phyloP scores from a whole-genome alignment of 2,888 invertebrate genomes.

The Sesia apiformis region DNA sequence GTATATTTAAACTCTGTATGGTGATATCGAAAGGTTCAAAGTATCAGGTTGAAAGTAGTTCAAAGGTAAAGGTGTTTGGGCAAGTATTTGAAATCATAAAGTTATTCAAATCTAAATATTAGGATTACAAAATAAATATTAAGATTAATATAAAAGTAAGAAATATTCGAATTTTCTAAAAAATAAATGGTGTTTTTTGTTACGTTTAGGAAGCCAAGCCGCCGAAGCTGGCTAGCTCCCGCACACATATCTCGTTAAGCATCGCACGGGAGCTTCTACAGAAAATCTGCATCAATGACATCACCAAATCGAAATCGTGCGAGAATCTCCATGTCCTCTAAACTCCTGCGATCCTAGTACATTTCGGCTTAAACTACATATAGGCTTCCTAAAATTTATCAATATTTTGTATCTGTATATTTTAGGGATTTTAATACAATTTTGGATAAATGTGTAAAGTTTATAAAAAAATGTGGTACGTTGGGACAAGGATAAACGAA shows the following conservation, averaged over 20 bases:
- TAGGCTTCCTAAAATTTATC: no score
- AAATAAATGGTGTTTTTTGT: neutral
- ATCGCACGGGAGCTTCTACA: constrained; percentile 87
- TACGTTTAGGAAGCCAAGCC: constrained; percentile 60
- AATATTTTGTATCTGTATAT: no score
- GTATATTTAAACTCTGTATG: no score
- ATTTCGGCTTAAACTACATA: constrained; percentile 3
- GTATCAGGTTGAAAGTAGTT: no score
- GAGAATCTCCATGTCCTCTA: constrained; percentile 89
- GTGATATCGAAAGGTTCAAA: no score
- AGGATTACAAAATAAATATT: neutral
- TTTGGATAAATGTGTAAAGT: no score
- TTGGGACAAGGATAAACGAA: no score
- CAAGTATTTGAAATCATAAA: neutral
- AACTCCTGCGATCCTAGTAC: constrained; percentile 26
- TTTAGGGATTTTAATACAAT: no score
- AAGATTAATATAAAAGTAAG: no score
- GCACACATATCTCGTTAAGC: constrained; percentile 86
- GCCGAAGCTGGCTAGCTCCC: constrained; percentile 83
- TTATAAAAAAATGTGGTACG: no score
- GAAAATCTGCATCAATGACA: constrained; percentile 90
- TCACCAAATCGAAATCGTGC: constrained; percentile 89
- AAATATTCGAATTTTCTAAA: no score
- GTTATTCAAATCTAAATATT: neutral
- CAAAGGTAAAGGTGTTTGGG: no score